A percentile compares a stretch with the other conserved stretches of the same genome.
These are phyloP conservation scores for Cheilosia vulpina DNA, from an alignment of 2,888 invertebrate species.

Conservation along the genomic window DNA sequence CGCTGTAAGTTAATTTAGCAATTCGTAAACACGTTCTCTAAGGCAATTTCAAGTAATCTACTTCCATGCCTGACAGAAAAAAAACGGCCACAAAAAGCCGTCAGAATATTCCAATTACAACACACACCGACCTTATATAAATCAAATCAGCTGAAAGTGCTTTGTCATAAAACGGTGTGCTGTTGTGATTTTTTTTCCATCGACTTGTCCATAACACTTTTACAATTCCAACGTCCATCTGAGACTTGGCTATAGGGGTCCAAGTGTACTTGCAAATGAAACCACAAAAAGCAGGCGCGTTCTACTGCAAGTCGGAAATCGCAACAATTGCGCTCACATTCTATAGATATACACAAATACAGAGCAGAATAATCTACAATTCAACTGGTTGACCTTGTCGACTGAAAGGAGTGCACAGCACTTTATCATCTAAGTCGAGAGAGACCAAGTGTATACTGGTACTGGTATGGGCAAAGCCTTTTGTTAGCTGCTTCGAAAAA, in stretches of 20 bases:
- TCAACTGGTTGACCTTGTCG: constrained; percentile 65
- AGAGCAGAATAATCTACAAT: constrained; percentile 24
- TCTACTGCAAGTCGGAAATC: constrained; percentile 27
- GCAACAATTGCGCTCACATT: constrained; percentile 5
- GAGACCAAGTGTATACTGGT: constrained; percentile 11
- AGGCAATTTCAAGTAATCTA: constrained; percentile 16
- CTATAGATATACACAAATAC: constrained; percentile 41
- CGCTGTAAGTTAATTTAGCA: neutral
- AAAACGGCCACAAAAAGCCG: constrained; percentile 29
- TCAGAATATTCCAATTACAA: constrained; percentile 55
- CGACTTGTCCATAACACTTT: constrained; percentile 20
- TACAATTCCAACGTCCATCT: constrained; percentile 42
- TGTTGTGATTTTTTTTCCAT: neutral
- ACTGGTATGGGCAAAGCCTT: constrained; percentile 9
- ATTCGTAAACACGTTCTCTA: constrained; percentile 27
- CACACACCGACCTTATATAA: constrained; percentile 22
- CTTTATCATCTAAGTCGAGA: constrained; percentile 48
- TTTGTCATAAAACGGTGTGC: constrained; percentile 42
- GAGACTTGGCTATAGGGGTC: constrained; percentile 3
- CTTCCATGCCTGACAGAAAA: neutral
- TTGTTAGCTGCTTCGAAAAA: constrained; percentile 22
- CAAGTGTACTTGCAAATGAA: constrained; percentile 23
- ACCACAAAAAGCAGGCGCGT: constrained; percentile 38
- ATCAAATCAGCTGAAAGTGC: constrained; percentile 58
- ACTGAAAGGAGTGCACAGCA: constrained; percentile 68